A percentile compares a stretch with the other conserved stretches of the same genome.
Conservation (phyloP, 2,888 invertebrate genomes). For the Coelinius sp. region DNA sequence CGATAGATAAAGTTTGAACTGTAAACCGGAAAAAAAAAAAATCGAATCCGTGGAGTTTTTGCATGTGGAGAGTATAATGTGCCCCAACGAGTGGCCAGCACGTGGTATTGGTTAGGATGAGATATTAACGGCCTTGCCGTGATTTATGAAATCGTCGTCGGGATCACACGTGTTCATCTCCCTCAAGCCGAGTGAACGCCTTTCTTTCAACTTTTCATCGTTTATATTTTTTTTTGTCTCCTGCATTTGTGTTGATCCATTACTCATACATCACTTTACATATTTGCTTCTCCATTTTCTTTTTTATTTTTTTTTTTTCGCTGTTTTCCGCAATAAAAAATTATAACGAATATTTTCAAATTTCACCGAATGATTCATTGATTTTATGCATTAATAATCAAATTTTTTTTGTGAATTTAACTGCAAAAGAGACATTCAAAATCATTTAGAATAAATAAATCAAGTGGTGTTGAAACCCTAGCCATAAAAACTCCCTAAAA, state of each 20-base stretch:
- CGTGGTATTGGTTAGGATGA: constrained; percentile 54
- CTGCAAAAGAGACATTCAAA: no score
- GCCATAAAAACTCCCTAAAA: no score
- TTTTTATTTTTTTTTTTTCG: not conserved
- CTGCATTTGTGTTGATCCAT: constrained; percentile 36
- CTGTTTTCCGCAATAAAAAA: not conserved
- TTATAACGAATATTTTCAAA: not conserved
- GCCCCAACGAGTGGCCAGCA: constrained; percentile 51
- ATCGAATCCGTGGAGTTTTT: constrained; percentile 1
- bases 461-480: no score
- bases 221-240: constrained; percentile 16
- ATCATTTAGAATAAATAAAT: no score
- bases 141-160: constrained; percentile 54
- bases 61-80: constrained; percentile 36
- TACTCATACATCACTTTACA: constrained; percentile 38
- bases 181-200: constrained; percentile 43
- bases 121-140: constrained; percentile 48
- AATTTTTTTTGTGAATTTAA: no score
- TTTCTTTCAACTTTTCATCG: constrained; percentile 38
- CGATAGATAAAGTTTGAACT: constrained; percentile 6
- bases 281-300: constrained; percentile 32
- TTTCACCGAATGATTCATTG: no score
- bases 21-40: constrained; percentile 23
- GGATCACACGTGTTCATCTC: constrained; percentile 46
- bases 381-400: no score